Conservation (phyloP, 2,797 vertebrate species). For the Malacoctenus gilli region DNA sequence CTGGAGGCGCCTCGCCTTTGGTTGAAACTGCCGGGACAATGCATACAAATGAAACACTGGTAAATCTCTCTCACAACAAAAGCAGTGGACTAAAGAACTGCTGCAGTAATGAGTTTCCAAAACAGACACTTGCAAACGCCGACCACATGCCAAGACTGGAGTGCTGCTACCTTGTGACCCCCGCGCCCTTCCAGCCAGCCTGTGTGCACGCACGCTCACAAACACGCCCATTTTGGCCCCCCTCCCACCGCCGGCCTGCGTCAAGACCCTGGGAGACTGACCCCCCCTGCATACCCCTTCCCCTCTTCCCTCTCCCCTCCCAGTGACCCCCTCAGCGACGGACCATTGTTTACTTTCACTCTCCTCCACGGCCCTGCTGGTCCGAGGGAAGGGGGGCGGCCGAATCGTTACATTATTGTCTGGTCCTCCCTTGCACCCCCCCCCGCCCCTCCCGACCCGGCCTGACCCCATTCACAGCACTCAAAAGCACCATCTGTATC, state of each 20-base stretch:
- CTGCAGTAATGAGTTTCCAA: slow-evolving; percentile 50
- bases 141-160: slow-evolving; percentile 70
- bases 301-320: slow-evolving; percentile 64
- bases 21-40: too few relatives aligned
- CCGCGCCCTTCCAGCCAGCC: slow-evolving; percentile 41
- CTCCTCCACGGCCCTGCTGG: slow-evolving; percentile 78
- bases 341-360: slow-evolving; percentile 85
- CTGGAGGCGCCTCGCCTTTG: too few relatives aligned
- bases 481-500: slow-evolving; percentile 88
- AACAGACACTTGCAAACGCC: slow-evolving; percentile 44
- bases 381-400: slow-evolving; percentile 62
- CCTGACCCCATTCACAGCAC: slow-evolving; percentile 83
- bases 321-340: slow-evolving; percentile 70
- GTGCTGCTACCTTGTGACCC: slow-evolving; percentile 65
- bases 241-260: slow-evolving; percentile 48
- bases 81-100: slow-evolving; percentile 6
- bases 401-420: slow-evolving; percentile 85
- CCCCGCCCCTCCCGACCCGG: slow-evolving; percentile 74
- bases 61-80: slow-evolving; percentile 23
- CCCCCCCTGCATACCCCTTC: slow-evolving; percentile 44
- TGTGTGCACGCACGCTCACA: slow-evolving; percentile 26
- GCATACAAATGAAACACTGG: too few relatives aligned
- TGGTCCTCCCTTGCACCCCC: slow-evolving; percentile 71
- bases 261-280: slow-evolving; percentile 70
- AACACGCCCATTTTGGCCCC: slow-evolving; percentile 40